Evolutionary conservation across 2,888 invertebrate species (phyloP), one percentile per base, ranked within the genome.

Genomic region (Syrphus vitripennis): DNA sequence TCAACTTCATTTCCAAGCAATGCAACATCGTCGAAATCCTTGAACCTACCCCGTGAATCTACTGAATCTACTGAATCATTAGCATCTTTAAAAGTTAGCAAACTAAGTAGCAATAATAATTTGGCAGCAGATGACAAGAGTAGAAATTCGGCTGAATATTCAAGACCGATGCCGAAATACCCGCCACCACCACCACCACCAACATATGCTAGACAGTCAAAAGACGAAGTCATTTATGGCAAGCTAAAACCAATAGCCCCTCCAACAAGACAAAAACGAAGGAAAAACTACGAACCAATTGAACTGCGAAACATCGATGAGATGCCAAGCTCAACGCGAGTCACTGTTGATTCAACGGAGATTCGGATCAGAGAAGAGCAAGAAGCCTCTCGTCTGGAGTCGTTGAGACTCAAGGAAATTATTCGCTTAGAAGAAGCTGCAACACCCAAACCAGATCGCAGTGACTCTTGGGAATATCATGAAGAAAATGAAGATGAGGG

Each of bases 381-480:
- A 14, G 90, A 89, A 10, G 90, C 87, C 0, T 75, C 87, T 0
- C 90, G 91, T 5, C 87, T 90, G 16, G 90, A 91, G 48, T 91
- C 92, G 3, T 26, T 91, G 42, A 74, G 89, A n/a, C 75, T 90
- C 16, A 89, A 89, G 3, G 89, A 90, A 50, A 89, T 87, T 63
- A 90, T 89, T 50, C 88, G 88, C 0, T 88, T 87, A 3, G 90
- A 88, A 7, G 91, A 91, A 79, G 88, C 89, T 7, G 88, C 88
- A 12, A 89, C 89, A 0, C 90, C 91, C 0, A 90, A 91, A n/a
- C 91, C 92, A 1, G 91, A 91, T 61, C 90, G 92, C 31, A 92
- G 92, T 87, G 90, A 91, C 4, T 92, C 93, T 1, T 92, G 92
- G 92, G 89, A 90, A 75, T 92, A 92, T 55, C 90, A 90, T 63